Evolutionary conservation across 2,888 invertebrate species (phyloP), one percentile per base, ranked within the genome.

Genomic region (Acheta domesticus): DNA sequence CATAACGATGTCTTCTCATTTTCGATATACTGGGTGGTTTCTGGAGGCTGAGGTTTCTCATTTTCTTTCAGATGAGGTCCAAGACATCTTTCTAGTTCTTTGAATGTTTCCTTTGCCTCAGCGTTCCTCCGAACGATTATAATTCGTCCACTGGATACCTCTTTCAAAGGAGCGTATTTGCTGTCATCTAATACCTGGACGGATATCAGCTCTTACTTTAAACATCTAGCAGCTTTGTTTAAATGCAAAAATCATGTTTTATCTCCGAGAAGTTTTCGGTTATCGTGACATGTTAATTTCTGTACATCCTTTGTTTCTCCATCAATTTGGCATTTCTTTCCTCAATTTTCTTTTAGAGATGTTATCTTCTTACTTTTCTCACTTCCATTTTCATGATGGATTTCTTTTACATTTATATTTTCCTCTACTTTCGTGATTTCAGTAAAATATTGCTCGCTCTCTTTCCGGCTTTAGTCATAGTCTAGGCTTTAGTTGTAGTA

Each of bases 1-100:
- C 8, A 36, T 36, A 8, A 36, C 36, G 8, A 36, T 36, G 0
- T 36, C 36, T 74, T 11, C 75, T 90, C 92, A 87, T 94, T 94
- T 87, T 98, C 98, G 84, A 92, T 92, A 88, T 95, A 99, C 88
- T 98, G 97, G 86, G 99, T 99, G 82, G 98, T 97, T 89, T 98
- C 98, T 85, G 98, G 98, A 75, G 98, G 96, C 85, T 97, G 97
- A 0, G 98, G 97, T 87, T 99, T 98, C 85, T 96, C 97, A 2
- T 23, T 23, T 85, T 98, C 98, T 83, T 97, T 98, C 21, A 93
- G 92, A 86, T 95, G 95, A 3, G 95, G 96, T 0, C 96, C 96
- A 84, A 94, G 95, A 0, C 96, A 96, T 86, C 85, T 86, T 86
- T 82, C 83, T 80, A 98, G 90, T 80, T 93, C 92, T 86, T 3